phyloP scores from a whole-genome alignment of 1,140 invertebrate genomes.

The Rhopalosiphum maidis region DNA sequence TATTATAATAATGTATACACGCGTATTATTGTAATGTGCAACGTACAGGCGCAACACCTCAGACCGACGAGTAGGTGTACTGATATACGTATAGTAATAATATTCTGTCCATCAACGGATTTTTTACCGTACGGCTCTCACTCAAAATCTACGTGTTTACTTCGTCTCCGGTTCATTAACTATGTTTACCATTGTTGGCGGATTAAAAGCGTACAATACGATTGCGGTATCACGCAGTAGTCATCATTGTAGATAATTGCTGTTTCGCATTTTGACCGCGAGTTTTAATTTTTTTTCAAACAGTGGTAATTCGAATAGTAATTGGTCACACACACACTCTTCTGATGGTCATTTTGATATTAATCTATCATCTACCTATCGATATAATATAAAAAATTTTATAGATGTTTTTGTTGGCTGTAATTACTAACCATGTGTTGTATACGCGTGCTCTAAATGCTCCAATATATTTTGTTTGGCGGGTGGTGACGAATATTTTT shows the following conservation, averaged over 20 bases:
- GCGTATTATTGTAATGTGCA: conserved; percentile 21
- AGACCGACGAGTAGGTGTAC: not conserved
- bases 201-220: not conserved
- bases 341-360: not conserved
- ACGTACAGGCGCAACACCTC: not conserved
- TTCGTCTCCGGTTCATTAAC: not conserved
- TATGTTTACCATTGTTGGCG: not conserved
- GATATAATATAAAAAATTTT: not conserved
- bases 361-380: not conserved
- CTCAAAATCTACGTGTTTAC: not conserved
- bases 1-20: not conserved
- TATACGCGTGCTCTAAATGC: not conserved
- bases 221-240: not conserved
- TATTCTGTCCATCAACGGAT: not conserved
- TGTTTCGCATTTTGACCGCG: not conserved
- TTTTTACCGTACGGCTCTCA: not conserved
- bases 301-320: not conserved
- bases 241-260: not conserved
- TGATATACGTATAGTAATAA: not conserved
- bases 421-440: not conserved
- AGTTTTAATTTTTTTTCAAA: conserved; percentile 1
- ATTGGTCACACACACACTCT: not conserved
- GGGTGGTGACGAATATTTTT: not conserved
- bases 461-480: not conserved
- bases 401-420: not conserved